These are phyloP conservation scores for Mya arenaria DNA, from an alignment of 1,140 invertebrate species.

Conservation along the genomic window DNA sequence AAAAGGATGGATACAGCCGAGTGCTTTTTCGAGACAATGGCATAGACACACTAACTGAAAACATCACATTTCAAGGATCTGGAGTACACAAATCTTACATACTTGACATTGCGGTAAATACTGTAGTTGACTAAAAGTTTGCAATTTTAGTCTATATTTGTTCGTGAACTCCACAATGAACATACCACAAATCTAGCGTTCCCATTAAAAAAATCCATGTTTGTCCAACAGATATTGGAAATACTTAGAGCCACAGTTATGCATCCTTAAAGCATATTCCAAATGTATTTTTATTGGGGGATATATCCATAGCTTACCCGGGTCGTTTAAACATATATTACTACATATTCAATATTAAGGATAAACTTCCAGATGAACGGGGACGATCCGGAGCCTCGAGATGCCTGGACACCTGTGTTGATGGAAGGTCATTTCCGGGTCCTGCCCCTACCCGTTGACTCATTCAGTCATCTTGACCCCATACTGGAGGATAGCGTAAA, in stretches of 20 bases:
- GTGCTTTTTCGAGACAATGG: background rate
- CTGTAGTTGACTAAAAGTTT: too few species aligned
- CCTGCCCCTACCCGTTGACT: background rate
- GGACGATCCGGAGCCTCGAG: constrained; percentile 22
- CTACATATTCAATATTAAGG: too few species aligned
- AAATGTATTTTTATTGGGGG: too few species aligned
- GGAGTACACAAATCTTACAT: background rate
- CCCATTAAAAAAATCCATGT: too few species aligned
- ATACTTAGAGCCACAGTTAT: too few species aligned
- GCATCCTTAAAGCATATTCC: too few species aligned
- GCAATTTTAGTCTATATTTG: too few species aligned
- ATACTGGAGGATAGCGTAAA: background rate
- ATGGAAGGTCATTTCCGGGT: constrained; percentile 29
- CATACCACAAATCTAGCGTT: too few species aligned
- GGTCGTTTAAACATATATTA: too few species aligned
- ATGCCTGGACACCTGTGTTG: constrained; percentile 32
- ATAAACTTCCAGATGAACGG: constrained; percentile 23
- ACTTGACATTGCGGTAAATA: background rate
- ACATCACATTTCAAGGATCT: background rate
- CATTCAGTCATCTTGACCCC: constrained; percentile 8
- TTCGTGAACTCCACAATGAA: too few species aligned
- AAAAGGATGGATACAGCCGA: background rate
- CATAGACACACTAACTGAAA: background rate
- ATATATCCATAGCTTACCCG: too few species aligned
- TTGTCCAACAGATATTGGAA: too few species aligned